These are phyloP conservation scores for Mus caroli DNA, from an alignment of 2,797 vertebrate genomes.

Conservation along the genomic window DNA sequence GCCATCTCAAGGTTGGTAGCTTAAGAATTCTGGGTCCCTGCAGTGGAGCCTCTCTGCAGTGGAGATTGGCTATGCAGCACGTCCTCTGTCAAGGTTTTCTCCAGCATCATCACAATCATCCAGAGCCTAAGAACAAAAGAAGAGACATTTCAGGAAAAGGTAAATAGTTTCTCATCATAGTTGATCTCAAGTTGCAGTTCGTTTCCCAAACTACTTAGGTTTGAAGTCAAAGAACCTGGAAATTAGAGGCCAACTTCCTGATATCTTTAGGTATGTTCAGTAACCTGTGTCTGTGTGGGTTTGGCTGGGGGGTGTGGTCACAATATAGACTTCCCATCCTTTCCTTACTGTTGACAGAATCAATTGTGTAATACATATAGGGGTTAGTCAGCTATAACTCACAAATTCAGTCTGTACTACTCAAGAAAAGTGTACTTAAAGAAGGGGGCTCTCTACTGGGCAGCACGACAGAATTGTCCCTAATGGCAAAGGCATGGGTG, in stretches of 20 bases:
- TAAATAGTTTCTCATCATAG: slow-evolving; percentile 32
- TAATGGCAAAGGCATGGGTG: neutral
- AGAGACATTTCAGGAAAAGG: slow-evolving; percentile 7
- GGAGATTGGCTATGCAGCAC: neutral
- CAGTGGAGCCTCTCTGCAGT: neutral
- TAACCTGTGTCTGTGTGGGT: neutral
- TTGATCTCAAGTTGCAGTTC: slow-evolving; percentile 45
- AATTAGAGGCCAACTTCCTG: slow-evolving; percentile 6
- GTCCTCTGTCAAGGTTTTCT: slow-evolving; percentile 36
- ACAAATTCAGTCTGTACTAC: neutral
- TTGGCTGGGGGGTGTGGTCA: neutral
- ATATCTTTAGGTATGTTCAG: slow-evolving; percentile 4
- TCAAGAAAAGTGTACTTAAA: neutral
- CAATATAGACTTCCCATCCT: neutral
- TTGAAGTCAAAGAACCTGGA: neutral
- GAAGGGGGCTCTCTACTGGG: neutral
- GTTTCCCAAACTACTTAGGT: neutral
- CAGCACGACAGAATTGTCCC: neutral
- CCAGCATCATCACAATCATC: neutral
- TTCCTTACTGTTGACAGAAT: slow-evolving; percentile 8
- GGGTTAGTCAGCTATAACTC: neutral
- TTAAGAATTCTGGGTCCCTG: slow-evolving; percentile 24
- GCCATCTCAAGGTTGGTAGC: slow-evolving; percentile 63
- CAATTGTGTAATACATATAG: neutral
- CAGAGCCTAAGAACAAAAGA: slow-evolving; percentile 28